These are phyloP conservation scores for Agapornis canus DNA, from an alignment of 2,797 vertebrate genomes.

Conservation along the genomic window DNA sequence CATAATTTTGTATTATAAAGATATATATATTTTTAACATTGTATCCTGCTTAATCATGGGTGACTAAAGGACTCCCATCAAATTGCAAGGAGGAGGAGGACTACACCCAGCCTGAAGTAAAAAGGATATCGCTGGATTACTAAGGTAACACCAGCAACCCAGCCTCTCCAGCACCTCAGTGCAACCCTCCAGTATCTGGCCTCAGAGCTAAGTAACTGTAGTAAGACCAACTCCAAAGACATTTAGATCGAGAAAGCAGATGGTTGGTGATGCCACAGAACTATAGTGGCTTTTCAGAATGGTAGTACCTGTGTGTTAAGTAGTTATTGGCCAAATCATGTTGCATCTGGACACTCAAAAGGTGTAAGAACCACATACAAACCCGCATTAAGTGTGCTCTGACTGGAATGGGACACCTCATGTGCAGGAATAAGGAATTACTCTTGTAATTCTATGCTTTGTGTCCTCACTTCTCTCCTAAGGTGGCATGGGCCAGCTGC, in stretches of 20 bases:
- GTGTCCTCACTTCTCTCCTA: background rate
- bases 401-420: fast-evolving
- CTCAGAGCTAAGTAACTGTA: background rate
- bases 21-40: background rate
- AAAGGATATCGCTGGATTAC: background rate
- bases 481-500: background rate
- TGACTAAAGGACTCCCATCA: background rate
- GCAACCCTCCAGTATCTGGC: background rate
- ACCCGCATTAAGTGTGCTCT: fast-evolving
- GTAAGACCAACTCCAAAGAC: background rate
- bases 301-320: background rate
- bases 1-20: background rate
- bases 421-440: background rate
- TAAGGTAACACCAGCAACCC: fast-evolving
- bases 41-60: background rate
- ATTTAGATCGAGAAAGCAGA: background rate
- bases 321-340: fast-evolving
- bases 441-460: background rate
- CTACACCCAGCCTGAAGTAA: background rate
- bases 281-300: background rate
- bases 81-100: background rate
- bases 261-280: background rate
- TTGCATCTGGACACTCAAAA: background rate
- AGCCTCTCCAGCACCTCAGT: background rate
- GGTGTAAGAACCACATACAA: fast-evolving